Base-by-base conservation (phyloP, 2,113 vertebrate species). In the Ploceus nigricollis region DNA sequence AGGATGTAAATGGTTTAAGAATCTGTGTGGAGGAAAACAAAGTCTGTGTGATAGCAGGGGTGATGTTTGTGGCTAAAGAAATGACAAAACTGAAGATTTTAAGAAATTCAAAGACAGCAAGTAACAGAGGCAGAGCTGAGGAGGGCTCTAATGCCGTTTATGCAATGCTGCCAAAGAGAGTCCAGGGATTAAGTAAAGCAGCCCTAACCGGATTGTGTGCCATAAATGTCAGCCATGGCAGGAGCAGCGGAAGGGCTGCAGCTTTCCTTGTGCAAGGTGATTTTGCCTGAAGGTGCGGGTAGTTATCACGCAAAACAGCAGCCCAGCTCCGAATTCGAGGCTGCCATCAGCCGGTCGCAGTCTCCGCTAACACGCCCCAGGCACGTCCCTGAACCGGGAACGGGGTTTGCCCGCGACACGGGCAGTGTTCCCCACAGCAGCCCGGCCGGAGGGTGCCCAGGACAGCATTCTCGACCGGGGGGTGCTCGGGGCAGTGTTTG, bases 141-240 rank as follows among this genome's bases (percentile, higher is more conserved):
- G 45, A 20, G 37, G 31, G 58, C 70, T 78, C 27, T 93, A 81
- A 88, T 73, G 90, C 92, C 3, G 8, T 86, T 96, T 90, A 94
- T 65, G 90, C 95, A 93, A 92, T 3, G 37, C 82, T 48, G 47
- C 25, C 83, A 35, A 48, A 65, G 79, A 72, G 61, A 90, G 82
- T 10, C 71, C 82, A 16, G 44, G 89, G 95, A 95, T 96, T 95
- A 96, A 57, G 72, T 30, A 86, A 80, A 95, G 92, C 89, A 65
- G 82, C 80, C 79, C 80, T 96, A 94, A 95, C 50, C 42, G 76
- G 96, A 92, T 97, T 93, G 44, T 6, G 88, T 22, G 14, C 94
- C 96, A 57, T 53, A 64, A 80, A 92, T 70, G 92, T 92, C 92
- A 87, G 78, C 82, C 17, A 5, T 0, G 35, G 73, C 70, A 37